Base-by-base conservation (phyloP, 2,113 vertebrate species). In the Colistium nudipinnis region DNA sequence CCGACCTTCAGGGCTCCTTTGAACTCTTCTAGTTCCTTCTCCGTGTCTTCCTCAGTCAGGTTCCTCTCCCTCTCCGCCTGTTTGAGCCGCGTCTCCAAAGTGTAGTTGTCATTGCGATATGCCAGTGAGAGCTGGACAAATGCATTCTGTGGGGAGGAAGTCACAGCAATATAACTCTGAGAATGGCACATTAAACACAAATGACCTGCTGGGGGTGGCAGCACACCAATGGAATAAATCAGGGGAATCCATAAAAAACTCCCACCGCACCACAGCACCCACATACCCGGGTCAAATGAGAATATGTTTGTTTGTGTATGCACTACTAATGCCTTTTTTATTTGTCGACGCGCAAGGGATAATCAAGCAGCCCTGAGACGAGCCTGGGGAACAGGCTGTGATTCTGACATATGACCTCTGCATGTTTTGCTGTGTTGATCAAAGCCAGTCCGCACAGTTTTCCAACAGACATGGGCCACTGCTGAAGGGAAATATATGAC, bases 101-200 rank as follows among this genome's bases (percentile, higher is more conserved):
- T 99, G 78, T 99, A 98, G 87, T 95, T 98, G 91, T 99, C 98
- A 70, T 99, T 99, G 84, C 96, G 96, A 92, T 95, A 99, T n/a
- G 98, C 98, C 91, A 99, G 92, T 59, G 98, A 98, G 77, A 99
- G 95, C 85, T 98, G 98, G 68, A 99, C 91, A 83, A 99, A 99
- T 16, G 98, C 96, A 61, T 97, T 99, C 98, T 99, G 93, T 82
- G 59, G 77, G 89, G 69, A 90, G 84, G 76, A 82, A 73, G 56
- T 63, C 4, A 31, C 43, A 9, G 12, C 64, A 59, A 78, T 80
- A 45, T 45, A 59, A 76, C 27, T 24, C 68, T 67, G 38, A 25
- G 17, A 63, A 51, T 17, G 24, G 25, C 28, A 71, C 51, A 74
- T 64, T 30, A 64, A 56, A 69, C 16, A 39, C 12, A 38, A 10